A percentile compares a stretch with the other conserved stretches of the same genome.
These are phyloP conservation scores for Nipponacmea schrenckii DNA, from an alignment of 2,888 invertebrate species.

Conservation along the genomic window DNA sequence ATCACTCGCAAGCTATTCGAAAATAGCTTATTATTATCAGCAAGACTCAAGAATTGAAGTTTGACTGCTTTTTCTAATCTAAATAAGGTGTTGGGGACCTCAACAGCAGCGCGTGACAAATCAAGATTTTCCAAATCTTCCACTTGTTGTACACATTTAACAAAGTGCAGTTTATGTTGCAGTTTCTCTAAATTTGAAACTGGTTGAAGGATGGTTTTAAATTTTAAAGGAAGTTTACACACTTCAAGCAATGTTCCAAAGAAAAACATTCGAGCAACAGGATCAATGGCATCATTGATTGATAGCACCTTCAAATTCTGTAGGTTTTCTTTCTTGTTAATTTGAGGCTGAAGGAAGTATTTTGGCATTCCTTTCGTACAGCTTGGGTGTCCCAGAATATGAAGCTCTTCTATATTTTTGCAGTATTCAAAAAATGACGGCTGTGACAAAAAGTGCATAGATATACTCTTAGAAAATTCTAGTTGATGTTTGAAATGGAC, in stretches of 20 bases:
- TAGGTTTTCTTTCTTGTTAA: conserved; percentile 52
- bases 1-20: conserved; percentile 49
- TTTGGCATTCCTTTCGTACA: conserved; percentile 53
- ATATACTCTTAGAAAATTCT: conserved; percentile 41
- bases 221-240: conserved; percentile 46
- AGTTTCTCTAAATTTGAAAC: conserved; percentile 52
- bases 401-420: conserved; percentile 52
- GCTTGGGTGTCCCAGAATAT: conserved; percentile 59
- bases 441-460: conserved; percentile 57
- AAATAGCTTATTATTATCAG: conserved; percentile 48
- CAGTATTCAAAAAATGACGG: conserved; percentile 61
- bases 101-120: conserved; percentile 45
- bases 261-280: conserved; percentile 63
- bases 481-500: conserved; percentile 56
- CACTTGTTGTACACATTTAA: conserved; percentile 40
- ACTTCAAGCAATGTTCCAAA: conserved; percentile 60
- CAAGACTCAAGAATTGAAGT: conserved; percentile 54
- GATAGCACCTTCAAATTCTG: conserved; percentile 53
- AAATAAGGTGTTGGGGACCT: conserved; percentile 40
- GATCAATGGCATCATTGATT: conserved; percentile 61
- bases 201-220: conserved; percentile 54
- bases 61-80: conserved; percentile 32
- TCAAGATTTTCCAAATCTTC: conserved; percentile 43
- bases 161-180: conserved; percentile 45
- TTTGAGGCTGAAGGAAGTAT: conserved; percentile 58